phyloP scores from a whole-genome alignment of 2,888 invertebrate genomes.

The Ochropacha duplaris region DNA sequence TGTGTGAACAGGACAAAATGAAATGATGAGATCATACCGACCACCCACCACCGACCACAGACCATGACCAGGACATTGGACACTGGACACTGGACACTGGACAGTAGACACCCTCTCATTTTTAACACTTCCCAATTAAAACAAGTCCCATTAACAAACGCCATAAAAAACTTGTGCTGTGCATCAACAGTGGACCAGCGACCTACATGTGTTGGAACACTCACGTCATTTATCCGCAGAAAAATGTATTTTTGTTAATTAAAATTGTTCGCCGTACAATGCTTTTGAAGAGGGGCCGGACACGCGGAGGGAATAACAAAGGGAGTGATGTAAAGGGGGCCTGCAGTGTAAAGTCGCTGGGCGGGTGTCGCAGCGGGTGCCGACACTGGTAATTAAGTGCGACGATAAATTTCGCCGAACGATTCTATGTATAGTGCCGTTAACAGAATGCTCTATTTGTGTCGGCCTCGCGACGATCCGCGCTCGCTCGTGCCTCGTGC shows the following conservation, averaged over 20 bases:
- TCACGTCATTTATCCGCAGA: neutral
- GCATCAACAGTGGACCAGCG: constrained; percentile 6
- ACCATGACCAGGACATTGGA: too few relatives aligned
- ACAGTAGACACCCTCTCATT: neutral
- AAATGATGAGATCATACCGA: neutral
- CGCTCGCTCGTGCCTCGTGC: neutral
- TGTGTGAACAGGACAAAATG: neutral
- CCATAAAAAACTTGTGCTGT: constrained; percentile 8
- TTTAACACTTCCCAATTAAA: constrained; percentile 3
- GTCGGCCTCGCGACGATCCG: neutral
- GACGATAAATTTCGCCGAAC: constrained; percentile 21
- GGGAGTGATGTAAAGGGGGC: neutral
- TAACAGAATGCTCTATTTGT: neutral
- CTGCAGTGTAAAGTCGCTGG: neutral
- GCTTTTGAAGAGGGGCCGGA: neutral
- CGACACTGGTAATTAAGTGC: constrained; percentile 25
- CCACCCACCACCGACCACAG: too few relatives aligned
- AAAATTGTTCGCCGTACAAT: neutral
- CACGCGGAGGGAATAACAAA: neutral
- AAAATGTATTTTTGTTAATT: neutral
- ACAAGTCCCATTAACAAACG: constrained; percentile 10
- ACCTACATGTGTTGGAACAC: constrained; percentile 7
- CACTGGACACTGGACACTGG: too few relatives aligned
- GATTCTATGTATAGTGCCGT: constrained; percentile 4
- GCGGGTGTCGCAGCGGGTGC: neutral